A percentile compares a stretch with the other conserved stretches of the same genome.
These are phyloP conservation scores for Epinotia brunnichana DNA, from an alignment of 2,888 invertebrate genomes.

Conservation along the genomic window DNA sequence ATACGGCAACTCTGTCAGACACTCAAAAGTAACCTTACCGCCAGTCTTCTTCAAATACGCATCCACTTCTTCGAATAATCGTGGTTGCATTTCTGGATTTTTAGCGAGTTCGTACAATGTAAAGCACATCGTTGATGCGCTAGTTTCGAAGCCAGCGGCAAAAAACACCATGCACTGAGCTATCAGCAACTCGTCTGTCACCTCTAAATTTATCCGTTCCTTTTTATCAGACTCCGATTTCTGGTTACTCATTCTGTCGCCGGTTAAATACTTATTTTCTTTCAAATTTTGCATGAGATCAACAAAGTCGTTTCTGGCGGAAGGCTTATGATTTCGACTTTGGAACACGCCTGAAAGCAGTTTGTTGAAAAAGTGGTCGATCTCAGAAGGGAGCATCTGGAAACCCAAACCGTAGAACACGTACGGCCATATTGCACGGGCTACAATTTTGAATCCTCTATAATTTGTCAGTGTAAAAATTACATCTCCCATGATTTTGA, in stretches of 20 bases:
- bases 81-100: slow-evolving; percentile 71
- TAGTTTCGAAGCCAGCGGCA: slow-evolving; percentile 81
- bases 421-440: slow-evolving; percentile 41
- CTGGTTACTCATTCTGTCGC: slow-evolving; percentile 45
- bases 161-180: slow-evolving; percentile 82
- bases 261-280: slow-evolving; percentile 44
- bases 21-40: slow-evolving; percentile 72
- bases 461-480: slow-evolving; percentile 25
- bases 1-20: slow-evolving; percentile 74
- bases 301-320: slow-evolving; percentile 47
- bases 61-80: slow-evolving; percentile 69
- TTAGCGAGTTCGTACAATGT: slow-evolving; percentile 76
- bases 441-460: slow-evolving; percentile 17
- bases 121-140: slow-evolving; percentile 74
- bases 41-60: slow-evolving; percentile 60
- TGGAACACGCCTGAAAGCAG: slow-evolving; percentile 27
- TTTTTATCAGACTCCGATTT: slow-evolving; percentile 44
- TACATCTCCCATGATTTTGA: slow-evolving; percentile 30
- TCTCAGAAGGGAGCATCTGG: not conserved
- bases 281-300: slow-evolving; percentile 46
- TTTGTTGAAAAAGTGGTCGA: slow-evolving; percentile 32
- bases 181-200: slow-evolving; percentile 73
- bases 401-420: slow-evolving; percentile 37
- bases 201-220: slow-evolving; percentile 52
- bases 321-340: slow-evolving; percentile 39